Base-by-base conservation (phyloP, 2,113 vertebrate species). In the Tetrax tetrax region DNA sequence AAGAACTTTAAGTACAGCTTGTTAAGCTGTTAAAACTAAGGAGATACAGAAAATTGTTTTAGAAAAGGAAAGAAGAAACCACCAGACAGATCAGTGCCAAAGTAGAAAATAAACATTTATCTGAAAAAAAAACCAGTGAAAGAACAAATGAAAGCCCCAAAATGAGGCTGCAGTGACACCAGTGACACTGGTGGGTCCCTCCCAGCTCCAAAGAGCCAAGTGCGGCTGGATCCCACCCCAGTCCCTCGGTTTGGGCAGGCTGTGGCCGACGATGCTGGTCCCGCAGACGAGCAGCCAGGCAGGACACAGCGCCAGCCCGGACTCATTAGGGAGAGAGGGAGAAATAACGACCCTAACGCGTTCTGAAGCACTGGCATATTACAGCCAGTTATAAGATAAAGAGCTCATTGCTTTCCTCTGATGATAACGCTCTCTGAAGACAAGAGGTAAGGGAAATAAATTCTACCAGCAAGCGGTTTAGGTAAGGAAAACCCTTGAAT, bases 261-360 rank as follows among this genome's bases (percentile, higher is more conserved):
- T 33, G 56, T 27, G 47, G 27, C 56, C 17, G 65, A 6, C 0
- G 0, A 43, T 61, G 66, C 77, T 33, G 25, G 8, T 69, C 59
- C 37, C 6, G 2, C 7, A 0, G 41, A 24, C 15, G 2, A 22
- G 63, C 57, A 45, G 63, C 38, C 37, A 8, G 14, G 48, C 23
- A 11, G 71, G 71, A 59, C 51, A 12, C 70, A 33, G 61, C 92
- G 35, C 47, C 24, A 0, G 27, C 68, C 37, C 91, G 56, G 31
- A n/a, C 24, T 86, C n/a, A 0, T 10, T 10, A 13, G 37, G 77
- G 33, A 35, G 57, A 56, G 59, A 27, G 43, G 9, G 4, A 60
- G 59, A 18, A 43, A 12, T 68, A 50, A 12, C 7, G 61, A 22
- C 72, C 1, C 0, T 18, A 53, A 45, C 9, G 70, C 1, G 0